Evolutionary conservation across 1,140 invertebrate species (phyloP).

Genomic region (Teleogryllus occipitalis): DNA sequence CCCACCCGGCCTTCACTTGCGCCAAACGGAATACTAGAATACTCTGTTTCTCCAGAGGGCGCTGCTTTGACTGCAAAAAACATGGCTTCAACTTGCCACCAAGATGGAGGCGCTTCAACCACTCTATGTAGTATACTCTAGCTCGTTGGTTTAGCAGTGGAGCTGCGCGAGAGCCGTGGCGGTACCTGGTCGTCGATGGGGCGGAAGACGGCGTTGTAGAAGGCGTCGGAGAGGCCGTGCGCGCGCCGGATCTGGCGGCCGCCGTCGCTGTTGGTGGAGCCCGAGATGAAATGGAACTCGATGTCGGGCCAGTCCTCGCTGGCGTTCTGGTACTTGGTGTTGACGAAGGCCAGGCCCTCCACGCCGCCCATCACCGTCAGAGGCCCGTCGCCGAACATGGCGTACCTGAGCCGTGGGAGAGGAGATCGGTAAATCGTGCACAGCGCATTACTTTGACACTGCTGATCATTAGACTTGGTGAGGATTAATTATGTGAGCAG

Average conservation of each 20-base stretch:
- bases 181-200: conserved; percentile 53
- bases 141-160: too few species aligned
- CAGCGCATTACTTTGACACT: too few species aligned
- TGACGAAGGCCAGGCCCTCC: conserved; percentile 82
- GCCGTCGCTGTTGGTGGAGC: conserved; percentile 79
- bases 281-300: conserved; percentile 87
- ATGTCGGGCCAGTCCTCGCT: conserved; percentile 83
- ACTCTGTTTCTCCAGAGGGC: too few species aligned
- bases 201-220: conserved; percentile 64
- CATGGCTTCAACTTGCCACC: too few species aligned
- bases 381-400: conserved; percentile 71
- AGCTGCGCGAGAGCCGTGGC: too few species aligned
- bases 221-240: conserved; percentile 60
- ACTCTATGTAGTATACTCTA: too few species aligned
- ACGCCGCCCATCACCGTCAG: conserved; percentile 83
- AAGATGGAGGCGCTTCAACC: too few species aligned
- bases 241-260: conserved; percentile 73
- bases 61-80: too few species aligned
- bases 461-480: too few species aligned
- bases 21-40: too few species aligned
- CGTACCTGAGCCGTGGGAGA: conserved; percentile 31
- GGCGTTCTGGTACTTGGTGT: conserved; percentile 78
- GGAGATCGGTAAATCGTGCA: background rate
- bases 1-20: too few species aligned
- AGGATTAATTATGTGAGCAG: too few species aligned